phyloP scores from a whole-genome alignment of 2,113 vertebrate species.

The Porphyrio hochstetteri region DNA sequence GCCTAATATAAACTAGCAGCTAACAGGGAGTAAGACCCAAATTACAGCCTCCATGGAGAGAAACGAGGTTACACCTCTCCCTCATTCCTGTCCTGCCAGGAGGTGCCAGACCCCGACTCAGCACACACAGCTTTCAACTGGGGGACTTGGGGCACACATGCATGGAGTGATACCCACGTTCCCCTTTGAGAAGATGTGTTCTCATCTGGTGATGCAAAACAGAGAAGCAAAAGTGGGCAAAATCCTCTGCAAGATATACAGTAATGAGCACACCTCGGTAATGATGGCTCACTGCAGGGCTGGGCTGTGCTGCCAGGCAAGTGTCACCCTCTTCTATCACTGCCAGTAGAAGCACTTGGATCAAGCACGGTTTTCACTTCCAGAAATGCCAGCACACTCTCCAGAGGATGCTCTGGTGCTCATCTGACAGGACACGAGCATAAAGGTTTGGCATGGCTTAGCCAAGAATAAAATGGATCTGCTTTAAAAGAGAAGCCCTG shows the following conservation, averaged over 20 bases:
- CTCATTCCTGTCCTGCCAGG: not conserved
- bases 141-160: not conserved
- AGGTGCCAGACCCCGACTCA: not conserved
- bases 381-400: not conserved
- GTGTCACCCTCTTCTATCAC: not conserved
- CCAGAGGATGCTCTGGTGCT: not conserved
- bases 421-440: not conserved
- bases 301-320: not conserved
- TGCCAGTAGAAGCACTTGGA: not conserved
- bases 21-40: not conserved
- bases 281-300: not conserved
- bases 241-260: not conserved
- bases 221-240: not conserved
- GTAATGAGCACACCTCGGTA: not conserved
- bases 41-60: not conserved
- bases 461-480: not conserved
- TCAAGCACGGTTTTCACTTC: not conserved
- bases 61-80: not conserved
- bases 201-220: not conserved
- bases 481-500: not conserved
- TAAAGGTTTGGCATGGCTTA: not conserved
- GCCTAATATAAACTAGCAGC: not conserved
- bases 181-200: not conserved
- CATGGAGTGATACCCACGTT: accelerated
- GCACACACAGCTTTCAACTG: not conserved